These are phyloP conservation scores for Phoebastria nigripes DNA, from an alignment of 2,797 vertebrate genomes.

Conservation along the genomic window DNA sequence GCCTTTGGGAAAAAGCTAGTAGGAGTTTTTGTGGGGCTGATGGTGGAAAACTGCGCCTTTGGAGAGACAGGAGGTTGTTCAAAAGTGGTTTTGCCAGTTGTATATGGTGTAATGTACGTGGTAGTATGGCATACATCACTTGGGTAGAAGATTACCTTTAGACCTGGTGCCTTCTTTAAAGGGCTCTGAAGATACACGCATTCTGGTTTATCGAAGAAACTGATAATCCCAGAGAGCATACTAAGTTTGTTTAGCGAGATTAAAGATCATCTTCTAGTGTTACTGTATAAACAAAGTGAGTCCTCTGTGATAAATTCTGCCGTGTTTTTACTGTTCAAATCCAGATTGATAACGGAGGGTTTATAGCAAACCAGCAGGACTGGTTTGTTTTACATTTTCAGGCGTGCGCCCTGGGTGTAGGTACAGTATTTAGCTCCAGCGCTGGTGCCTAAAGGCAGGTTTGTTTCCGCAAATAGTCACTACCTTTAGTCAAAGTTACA, in stretches of 20 bases:
- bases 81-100: neutral
- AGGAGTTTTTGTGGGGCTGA: neutral
- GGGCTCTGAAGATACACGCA: accelerated
- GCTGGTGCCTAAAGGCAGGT: neutral
- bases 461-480: accelerated
- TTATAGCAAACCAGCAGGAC: neutral
- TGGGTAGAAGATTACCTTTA: neutral
- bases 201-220: accelerated
- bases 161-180: neutral
- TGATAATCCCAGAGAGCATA: neutral
- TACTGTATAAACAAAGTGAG: neutral
- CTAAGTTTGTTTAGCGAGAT: neutral
- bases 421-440: neutral
- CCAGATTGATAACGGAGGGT: accelerated
- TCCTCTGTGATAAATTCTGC: neutral
- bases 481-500: neutral
- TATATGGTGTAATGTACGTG: accelerated
- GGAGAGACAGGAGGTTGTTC: neutral
- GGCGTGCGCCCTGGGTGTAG: neutral
- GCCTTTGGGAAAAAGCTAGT: neutral
- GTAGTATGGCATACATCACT: accelerated
- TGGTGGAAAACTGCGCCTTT: neutral
- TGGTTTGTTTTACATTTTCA: accelerated
- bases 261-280: neutral
- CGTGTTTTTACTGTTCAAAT: neutral